Percentiles rank a stretch among this genome's conserved stretches.
Conservation (phyloP, 2,113 vertebrate genomes). For the Oncorhynchus clarkii region DNA sequence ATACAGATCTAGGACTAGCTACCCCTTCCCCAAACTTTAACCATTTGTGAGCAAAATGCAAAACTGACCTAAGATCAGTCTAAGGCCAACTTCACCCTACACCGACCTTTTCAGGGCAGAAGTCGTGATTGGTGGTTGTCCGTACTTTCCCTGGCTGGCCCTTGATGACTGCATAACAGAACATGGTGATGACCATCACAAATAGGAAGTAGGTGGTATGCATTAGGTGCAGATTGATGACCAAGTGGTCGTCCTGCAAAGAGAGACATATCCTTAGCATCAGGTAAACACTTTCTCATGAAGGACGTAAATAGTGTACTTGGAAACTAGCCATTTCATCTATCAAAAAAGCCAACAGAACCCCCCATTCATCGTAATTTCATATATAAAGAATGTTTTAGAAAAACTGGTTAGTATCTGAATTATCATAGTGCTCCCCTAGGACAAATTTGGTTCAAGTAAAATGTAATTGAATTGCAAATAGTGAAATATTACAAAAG, state of each 20-base stretch:
- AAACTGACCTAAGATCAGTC: no score
- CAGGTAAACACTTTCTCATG: background rate
- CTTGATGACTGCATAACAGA: slow-evolving; percentile 98
- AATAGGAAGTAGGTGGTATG: slow-evolving; percentile 99
- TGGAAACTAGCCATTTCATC: no score
- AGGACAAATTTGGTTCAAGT: background rate
- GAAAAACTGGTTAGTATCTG: background rate
- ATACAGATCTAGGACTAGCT: no score
- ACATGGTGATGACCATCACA: slow-evolving; percentile 99
- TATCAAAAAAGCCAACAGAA: no score
- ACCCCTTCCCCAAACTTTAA: no score
- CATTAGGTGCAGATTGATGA: slow-evolving; percentile 99
- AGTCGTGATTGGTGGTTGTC: slow-evolving; percentile 87
- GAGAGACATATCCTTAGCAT: background rate
- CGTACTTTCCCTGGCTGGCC: slow-evolving; percentile 94
- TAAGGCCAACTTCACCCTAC: no score
- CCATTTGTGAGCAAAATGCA: no score
- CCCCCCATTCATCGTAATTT: background rate
- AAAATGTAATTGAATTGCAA: background rate
- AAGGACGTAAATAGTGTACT: no score
- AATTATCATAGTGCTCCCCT: no score
- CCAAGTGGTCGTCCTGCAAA: slow-evolving; percentile 90
- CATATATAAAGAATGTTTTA: background rate
- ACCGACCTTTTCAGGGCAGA: slow-evolving; percentile 90
- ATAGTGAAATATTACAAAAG: no score